phyloP scores from a whole-genome alignment of 92 coral and sea anemone species.

The Porites evermanni region DNA sequence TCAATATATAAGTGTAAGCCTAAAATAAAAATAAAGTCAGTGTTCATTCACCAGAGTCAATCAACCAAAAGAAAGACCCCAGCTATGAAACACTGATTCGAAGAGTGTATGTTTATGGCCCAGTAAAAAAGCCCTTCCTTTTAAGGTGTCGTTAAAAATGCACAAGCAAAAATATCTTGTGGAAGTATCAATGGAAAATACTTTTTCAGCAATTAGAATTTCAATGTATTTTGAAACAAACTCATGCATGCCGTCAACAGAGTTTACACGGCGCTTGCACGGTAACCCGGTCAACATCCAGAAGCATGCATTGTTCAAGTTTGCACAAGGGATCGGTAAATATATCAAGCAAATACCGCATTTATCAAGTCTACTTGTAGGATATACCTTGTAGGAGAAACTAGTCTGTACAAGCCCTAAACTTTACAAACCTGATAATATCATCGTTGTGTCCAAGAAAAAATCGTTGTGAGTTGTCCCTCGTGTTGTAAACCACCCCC shows the following conservation, averaged over 20 bases:
- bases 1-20: too few relatives aligned
- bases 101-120: too few relatives aligned
- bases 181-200: not conserved
- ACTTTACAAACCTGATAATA: constrained; percentile 85
- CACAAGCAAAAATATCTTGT: not conserved
- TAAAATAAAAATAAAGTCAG: too few relatives aligned
- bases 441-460: constrained; percentile 98
- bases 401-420: not conserved
- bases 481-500: constrained; percentile 92
- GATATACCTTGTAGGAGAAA: not conserved
- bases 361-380: not conserved
- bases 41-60: too few relatives aligned
- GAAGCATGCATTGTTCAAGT: not conserved
- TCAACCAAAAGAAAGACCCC: too few relatives aligned
- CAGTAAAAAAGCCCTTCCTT: too few relatives aligned
- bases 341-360: not conserved
- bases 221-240: constrained; percentile 1
- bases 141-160: not conserved
- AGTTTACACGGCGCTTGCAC: constrained; percentile 10
- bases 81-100: too few relatives aligned
- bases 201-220: not conserved
- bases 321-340: constrained; percentile 3
- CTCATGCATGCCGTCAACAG: not conserved
- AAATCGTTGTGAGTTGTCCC: constrained; percentile 88
- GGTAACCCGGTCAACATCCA: constrained; percentile 26